Base-by-base conservation (phyloP, 1,140 invertebrate genomes). In the Teleopsis dalmanni region DNA sequence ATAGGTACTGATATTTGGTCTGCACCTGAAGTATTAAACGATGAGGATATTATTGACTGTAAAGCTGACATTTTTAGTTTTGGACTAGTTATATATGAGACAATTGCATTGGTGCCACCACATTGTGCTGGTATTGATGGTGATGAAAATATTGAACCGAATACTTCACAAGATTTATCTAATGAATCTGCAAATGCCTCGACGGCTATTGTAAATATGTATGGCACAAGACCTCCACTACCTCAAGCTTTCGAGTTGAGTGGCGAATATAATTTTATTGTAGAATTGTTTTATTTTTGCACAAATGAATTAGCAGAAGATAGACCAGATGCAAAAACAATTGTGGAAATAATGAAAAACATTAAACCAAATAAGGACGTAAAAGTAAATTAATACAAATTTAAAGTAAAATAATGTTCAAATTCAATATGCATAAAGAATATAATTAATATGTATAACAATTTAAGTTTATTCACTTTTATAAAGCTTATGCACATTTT, bases 1-100 rank as follows among this genome's bases (percentile, higher is more conserved):
- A 3, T 8, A 78, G 83, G 87, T 4, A 89, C 87, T n/a, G 73
- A 78, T 57, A 74, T 79, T 36, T 91, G 87, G 88, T 81, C 76
- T 58, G 79, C 87, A 1, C 86, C 86, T 1, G 88, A 92, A 77
- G 74, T 85, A 4, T 66, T 88, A 11, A 76, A 62, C 65, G 71
- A 76, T 9, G 57, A 70, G 47, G 70, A 72, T 19, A 66, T 73
- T 5, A 78, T 89, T 42, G 81, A 83, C 11, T 74, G 72, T 51
- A 85, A 86, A 71, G 80, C 83, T 2, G 89, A 92, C 60, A 83
- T 92, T 16, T 92, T 87, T 73, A 73, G 87, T 13, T 84, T 82
- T 57, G 88, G 87, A 7, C 71, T 91, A 14, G 77, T 83, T 1
- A 57, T 91, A 11, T 90, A 84, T 79, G 88, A 91, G 76, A 91